A percentile compares a stretch with the other conserved stretches of the same genome.
phyloP scores from a whole-genome alignment of 2,797 vertebrate species.

The Bradypodion pumilum region DNA sequence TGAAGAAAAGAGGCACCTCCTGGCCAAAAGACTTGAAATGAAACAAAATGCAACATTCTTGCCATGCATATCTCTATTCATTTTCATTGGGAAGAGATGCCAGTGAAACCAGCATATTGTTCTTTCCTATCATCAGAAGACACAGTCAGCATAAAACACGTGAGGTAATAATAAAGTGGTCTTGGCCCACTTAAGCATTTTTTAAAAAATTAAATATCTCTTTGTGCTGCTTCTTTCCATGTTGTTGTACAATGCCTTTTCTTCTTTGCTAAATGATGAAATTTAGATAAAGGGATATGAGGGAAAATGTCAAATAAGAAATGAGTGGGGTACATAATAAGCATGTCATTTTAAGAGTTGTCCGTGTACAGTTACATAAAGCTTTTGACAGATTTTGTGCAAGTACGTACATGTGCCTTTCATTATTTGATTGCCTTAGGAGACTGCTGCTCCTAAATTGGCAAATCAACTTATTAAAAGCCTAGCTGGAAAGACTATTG shows the following conservation, averaged over 20 bases:
- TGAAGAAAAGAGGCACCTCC: too few species aligned
- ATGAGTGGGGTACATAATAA: neutral
- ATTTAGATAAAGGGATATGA: neutral
- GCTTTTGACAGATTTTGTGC: slow-evolving; percentile 73
- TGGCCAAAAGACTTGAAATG: too few species aligned
- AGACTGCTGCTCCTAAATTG: slow-evolving; percentile 84
- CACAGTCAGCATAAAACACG: neutral
- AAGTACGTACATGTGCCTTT: slow-evolving; percentile 82
- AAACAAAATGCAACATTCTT: too few species aligned
- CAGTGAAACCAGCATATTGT: neutral
- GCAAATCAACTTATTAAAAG: slow-evolving; percentile 84
- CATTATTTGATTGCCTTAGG: slow-evolving; percentile 84
- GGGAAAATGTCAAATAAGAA: neutral
- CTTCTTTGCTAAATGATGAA: slow-evolving; percentile 4
- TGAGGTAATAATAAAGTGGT: neutral
- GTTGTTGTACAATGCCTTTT: slow-evolving; percentile 3
- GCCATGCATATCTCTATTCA: neutral
- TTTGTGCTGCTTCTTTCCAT: neutral
- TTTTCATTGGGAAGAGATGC: neutral
- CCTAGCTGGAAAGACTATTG: slow-evolving; percentile 80
- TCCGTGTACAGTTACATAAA: slow-evolving; percentile 24
- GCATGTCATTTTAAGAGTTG: slow-evolving; percentile 20
- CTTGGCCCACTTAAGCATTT: neutral
- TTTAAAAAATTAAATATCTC: too few species aligned
- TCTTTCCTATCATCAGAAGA: neutral